Base-by-base conservation (phyloP, 2,888 invertebrate species). In the Uropetala carovei region DNA sequence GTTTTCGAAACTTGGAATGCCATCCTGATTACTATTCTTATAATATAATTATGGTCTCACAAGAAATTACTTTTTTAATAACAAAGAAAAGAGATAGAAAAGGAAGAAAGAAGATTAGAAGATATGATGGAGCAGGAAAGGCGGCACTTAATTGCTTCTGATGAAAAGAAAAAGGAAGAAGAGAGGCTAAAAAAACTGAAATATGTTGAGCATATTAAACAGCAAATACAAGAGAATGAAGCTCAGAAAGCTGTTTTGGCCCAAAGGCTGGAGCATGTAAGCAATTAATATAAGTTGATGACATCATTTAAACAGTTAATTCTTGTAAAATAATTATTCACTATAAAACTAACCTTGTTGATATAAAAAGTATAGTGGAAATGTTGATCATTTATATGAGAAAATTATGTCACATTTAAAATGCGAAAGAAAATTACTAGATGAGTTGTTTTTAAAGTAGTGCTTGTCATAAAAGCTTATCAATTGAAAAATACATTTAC, bases 71-170 rank as follows among this genome's bases (percentile, higher is more conserved):
- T 22, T 81, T 84, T 57, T 30, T 27, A 18, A n/a, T n/a, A 85
- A 82, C 92, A 14, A 92, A 94, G 94, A 91, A 93, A 94, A 30
- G 95, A 95, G 93, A 83, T 95, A 75, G 94, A 93, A 68, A 94
- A 94, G 16, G 95, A 95, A 92, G 95, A 95, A 59, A 94, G 94
- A 92, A 96, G 96, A n/a, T 93, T 97, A 91, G 97, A 97, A 93
- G 95, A 96, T 18, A 96, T 97, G 95, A 97, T 97, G 97, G 97
- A 97, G 93, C 96, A 97, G 94, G 96, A 97, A 93, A 96, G 97
- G 0, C 95, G 95, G 93, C 95, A 95, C 92, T 96, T 96, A 0
- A 95, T 97, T 8, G 94, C 95, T 57, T 95, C 96, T 0, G 91
- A 92, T 43, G 82, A 81, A 27, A 91, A 91, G n/a, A 85, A 92